These are phyloP conservation scores for Sinocyclocheilus maitianheensis DNA, from an alignment of 2,113 vertebrate genomes.

Conservation along the genomic window DNA sequence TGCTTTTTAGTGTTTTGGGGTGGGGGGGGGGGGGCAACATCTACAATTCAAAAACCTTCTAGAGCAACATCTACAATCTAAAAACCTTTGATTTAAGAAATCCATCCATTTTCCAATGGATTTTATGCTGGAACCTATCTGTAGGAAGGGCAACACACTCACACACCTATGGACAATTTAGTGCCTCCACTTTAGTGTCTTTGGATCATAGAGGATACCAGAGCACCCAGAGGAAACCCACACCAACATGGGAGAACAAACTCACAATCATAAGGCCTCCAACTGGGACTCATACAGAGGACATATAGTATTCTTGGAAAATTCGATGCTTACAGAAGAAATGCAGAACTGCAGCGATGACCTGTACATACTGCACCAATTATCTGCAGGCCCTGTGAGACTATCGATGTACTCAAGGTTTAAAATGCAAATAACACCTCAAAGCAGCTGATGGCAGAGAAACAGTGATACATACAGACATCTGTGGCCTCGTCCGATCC, in stretches of 20 bases:
- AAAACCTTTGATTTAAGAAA: too few relatives aligned
- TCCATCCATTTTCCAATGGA: neutral
- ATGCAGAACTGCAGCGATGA: neutral
- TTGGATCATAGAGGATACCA: too few relatives aligned
- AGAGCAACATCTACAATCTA: too few relatives aligned
- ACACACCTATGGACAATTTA: too few relatives aligned
- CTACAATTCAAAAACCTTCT: neutral
- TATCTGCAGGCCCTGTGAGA: neutral
- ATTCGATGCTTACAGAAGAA: neutral
- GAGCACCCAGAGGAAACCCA: too few relatives aligned
- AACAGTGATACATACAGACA: constrained; percentile 84
- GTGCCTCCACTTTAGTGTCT: too few relatives aligned
- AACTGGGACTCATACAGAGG: neutral
- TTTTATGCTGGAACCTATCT: too few relatives aligned
- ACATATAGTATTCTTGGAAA: neutral
- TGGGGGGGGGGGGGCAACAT: neutral
- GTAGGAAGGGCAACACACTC: neutral
- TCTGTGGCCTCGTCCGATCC: constrained; percentile 94
- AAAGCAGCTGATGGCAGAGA: neutral
- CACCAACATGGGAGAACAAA: too few relatives aligned
- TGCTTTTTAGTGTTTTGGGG: neutral
- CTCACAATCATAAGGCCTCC: neutral
- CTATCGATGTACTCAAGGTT: neutral
- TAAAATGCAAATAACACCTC: neutral
- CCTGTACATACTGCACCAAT: neutral